Evolutionary conservation across 2,888 invertebrate species (phyloP), one percentile per base, ranked within the genome.

Genomic region (Lasioglossum oenotherae): DNA sequence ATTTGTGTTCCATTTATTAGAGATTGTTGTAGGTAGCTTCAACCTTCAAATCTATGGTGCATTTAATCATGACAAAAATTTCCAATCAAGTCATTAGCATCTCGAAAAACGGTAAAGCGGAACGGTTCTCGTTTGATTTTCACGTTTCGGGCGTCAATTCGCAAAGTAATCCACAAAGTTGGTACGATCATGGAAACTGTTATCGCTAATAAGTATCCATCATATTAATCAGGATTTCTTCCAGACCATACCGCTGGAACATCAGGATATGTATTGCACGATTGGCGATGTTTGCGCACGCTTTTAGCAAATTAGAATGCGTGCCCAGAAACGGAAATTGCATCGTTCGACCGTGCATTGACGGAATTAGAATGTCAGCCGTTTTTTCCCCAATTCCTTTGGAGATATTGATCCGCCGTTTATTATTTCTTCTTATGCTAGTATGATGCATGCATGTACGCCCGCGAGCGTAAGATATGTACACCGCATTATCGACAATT

Each of bases 281-380:
- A 81, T 83, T 80, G 79, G 83, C 69, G 64, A 53, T 86, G 80
- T 86, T 86, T 87, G 78, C 71, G 83, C 60, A 71, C 64, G 69
- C 87, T 87, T 86, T 87, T 84, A 84, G 87, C 87, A 86, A 87
- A 87, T 87, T 87, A 87, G 87, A 86, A 87, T 80, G 80, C 69
- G 46, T 73, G 57, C 19, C 74, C 23, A 19, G 67, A 78, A n/a
- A 49, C 74, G 57, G 84, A 74, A 79, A 83, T 83, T 78, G 80
- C 83, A 80, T 73, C 71, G 78, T 76, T 38, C 8, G 27, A 74
- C 67, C 46, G 46, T 35, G 41, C 46, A 46, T 57, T 31, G 35
- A 72, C 35, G 41, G 75, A 77, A 74, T 57, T 80, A 67, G 35
- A 38, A 49, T 44, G 76, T 53, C 73, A 74, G 69, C 35, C 57